phyloP scores from a whole-genome alignment of 1,140 invertebrate species.

The Trichonephila inaurata region DNA sequence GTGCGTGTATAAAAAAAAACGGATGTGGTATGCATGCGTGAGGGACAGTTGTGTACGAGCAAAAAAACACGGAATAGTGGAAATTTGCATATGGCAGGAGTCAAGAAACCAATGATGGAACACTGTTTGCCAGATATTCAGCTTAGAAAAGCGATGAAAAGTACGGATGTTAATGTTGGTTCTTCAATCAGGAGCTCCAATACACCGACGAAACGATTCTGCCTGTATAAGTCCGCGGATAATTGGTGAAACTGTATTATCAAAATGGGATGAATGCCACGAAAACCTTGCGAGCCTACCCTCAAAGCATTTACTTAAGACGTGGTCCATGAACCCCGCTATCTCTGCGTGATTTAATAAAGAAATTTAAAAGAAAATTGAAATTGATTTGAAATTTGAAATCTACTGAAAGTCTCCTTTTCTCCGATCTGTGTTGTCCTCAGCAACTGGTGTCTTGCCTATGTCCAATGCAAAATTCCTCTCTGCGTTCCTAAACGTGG shows the following conservation, averaged over 20 bases:
- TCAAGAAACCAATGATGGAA: conserved; percentile 27
- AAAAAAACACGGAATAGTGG: neutral
- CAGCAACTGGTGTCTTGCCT: too few relatives aligned
- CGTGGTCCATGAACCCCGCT: neutral
- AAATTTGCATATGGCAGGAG: neutral
- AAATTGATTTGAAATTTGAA: too few relatives aligned
- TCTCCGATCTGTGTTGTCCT: neutral
- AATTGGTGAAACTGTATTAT: conserved; percentile 37
- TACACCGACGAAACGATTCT: conserved; percentile 26
- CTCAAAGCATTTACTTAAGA: neutral
- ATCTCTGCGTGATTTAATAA: conserved; percentile 14
- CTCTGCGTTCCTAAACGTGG: neutral
- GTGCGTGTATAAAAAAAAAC: too few relatives aligned
- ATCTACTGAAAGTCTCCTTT: too few relatives aligned
- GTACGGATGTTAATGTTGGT: neutral
- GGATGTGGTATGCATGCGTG: too few relatives aligned
- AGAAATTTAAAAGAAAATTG: too few relatives aligned
- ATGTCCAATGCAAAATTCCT: too few relatives aligned
- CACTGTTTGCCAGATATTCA: conserved; percentile 21
- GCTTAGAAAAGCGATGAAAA: conserved; percentile 32
- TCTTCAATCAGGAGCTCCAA: conserved; percentile 9
- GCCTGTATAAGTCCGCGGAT: neutral
- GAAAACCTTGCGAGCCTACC: conserved; percentile 8
- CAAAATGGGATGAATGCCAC: conserved; percentile 30
- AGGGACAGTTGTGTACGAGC: too few relatives aligned